These are phyloP conservation scores for Dione vanillae DNA, from an alignment of 2,888 invertebrate species.

Conservation along the genomic window DNA sequence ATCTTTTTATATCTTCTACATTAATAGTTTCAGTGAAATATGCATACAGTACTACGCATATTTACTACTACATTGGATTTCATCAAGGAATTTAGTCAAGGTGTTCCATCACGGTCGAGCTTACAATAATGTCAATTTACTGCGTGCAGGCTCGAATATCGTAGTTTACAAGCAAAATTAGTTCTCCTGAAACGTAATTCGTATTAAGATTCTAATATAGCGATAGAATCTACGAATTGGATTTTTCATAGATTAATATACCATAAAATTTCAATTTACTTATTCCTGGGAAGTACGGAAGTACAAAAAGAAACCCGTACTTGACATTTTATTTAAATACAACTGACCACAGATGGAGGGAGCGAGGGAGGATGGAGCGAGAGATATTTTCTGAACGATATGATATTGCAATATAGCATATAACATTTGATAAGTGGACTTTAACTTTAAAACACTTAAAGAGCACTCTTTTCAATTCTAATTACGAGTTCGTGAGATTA, in stretches of 20 bases:
- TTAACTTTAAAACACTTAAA: too few relatives aligned
- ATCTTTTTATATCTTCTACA: too few relatives aligned
- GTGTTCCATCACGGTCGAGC: conserved; percentile 1
- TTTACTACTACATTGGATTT: background rate
- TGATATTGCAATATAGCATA: too few relatives aligned
- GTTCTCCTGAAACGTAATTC: background rate
- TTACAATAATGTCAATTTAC: conserved; percentile 18
- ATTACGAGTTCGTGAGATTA: too few relatives aligned
- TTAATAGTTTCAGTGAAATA: background rate
- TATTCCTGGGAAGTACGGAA: background rate
- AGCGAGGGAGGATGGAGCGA: too few relatives aligned
- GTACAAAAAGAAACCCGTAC: too few relatives aligned
- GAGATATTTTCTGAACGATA: too few relatives aligned
- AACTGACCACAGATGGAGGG: too few relatives aligned
- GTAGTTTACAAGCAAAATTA: background rate
- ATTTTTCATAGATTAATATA: background rate
- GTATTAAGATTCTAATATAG: background rate
- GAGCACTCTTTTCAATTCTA: too few relatives aligned
- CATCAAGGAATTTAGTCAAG: background rate
- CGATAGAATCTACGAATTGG: background rate
- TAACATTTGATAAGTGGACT: too few relatives aligned
- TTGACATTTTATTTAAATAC: too few relatives aligned
- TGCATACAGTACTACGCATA: background rate
- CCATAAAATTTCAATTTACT: background rate
- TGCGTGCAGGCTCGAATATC: background rate